These are phyloP conservation scores for Pelvicachromis taeniatus DNA, from an alignment of 2,113 vertebrate species.

Conservation along the genomic window DNA sequence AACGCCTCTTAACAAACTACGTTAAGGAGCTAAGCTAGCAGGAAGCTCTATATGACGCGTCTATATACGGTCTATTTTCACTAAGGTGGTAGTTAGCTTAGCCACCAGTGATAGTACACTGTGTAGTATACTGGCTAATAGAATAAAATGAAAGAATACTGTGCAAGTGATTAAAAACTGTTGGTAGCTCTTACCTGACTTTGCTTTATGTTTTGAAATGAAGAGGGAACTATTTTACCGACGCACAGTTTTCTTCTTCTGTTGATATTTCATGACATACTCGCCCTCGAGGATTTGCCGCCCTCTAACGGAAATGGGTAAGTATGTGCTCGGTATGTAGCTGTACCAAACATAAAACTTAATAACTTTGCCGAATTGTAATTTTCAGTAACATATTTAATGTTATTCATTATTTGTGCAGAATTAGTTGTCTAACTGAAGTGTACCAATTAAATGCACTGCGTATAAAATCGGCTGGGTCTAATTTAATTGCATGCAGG, in stretches of 20 bases:
- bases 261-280: neutral
- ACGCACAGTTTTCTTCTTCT: slow-evolving; percentile 58
- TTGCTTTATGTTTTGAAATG: neutral
- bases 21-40: neutral
- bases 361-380: neutral
- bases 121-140: neutral
- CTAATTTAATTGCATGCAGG: neutral
- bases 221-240: slow-evolving; percentile 24
- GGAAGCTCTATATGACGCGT: neutral
- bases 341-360: neutral
- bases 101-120: neutral
- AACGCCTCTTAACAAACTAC: neutral
- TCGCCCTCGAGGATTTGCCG: neutral
- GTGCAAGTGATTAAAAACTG: neutral
- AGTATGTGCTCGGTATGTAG: neutral
- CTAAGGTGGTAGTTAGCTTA: neutral
- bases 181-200: neutral
- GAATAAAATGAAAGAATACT: neutral
- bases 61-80: neutral
- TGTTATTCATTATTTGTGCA: neutral
- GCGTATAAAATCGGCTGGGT: neutral
- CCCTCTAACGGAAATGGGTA: neutral
- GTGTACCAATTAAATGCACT: neutral
- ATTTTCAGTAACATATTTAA: neutral
- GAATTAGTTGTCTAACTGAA: neutral